phyloP scores from a whole-genome alignment of 1,140 invertebrate species.

The Prorops nasuta region DNA sequence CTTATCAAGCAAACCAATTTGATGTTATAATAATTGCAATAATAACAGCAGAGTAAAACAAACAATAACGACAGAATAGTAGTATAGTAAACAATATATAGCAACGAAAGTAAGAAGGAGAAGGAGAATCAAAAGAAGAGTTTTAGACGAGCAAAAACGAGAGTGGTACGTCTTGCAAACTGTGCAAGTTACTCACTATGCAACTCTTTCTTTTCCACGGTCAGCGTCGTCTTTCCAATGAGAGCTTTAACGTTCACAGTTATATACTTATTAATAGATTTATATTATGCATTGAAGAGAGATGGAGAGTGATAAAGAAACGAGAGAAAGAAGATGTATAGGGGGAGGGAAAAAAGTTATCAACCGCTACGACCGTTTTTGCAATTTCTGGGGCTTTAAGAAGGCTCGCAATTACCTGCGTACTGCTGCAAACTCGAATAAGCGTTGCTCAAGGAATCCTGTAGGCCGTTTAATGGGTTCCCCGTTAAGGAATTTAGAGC shows the following conservation, averaged over 20 bases:
- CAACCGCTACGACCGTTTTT: background rate
- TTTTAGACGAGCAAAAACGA: too few species aligned
- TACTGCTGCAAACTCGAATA: constrained; percentile 66
- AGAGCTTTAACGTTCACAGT: constrained; percentile 54
- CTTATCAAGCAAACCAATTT: too few species aligned
- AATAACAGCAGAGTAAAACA: too few species aligned
- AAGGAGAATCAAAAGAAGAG: too few species aligned
- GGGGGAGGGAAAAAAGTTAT: constrained; percentile 18
- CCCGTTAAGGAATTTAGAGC: constrained; percentile 55
- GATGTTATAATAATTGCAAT: too few species aligned
- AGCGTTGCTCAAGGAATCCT: constrained; percentile 63
- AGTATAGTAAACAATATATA: too few species aligned
- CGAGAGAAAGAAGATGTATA: constrained; percentile 16
- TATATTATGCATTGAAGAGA: too few species aligned
- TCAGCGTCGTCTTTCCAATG: constrained; percentile 57
- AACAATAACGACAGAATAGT: too few species aligned
- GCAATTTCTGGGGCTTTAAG: too few species aligned
- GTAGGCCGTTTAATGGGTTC: constrained; percentile 50
- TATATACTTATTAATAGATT: constrained; percentile 44
- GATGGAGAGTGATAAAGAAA: constrained; percentile 14
- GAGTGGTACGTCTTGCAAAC: constrained; percentile 11
- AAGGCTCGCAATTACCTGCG: constrained; percentile 61
- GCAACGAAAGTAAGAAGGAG: too few species aligned
- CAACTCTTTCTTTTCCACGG: constrained; percentile 57
- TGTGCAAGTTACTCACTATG: constrained; percentile 56